Conservation (phyloP, 2,888 invertebrate species). For the Tyria jacobaeae region DNA sequence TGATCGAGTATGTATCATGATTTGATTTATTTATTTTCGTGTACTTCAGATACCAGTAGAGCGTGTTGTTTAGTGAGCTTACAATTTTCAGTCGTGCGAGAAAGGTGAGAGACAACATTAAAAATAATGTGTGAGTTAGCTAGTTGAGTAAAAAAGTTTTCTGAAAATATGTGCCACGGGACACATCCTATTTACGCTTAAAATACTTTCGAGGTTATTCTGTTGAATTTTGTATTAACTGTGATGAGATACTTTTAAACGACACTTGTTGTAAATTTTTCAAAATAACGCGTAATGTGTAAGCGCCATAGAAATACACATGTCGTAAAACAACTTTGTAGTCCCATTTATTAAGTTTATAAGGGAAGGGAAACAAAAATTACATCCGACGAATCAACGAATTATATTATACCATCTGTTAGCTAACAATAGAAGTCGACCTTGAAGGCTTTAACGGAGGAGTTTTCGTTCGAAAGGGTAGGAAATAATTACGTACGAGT, state of each 20-base stretch:
- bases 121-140: conserved; percentile 45
- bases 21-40: conserved; percentile 41
- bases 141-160: conserved; percentile 47
- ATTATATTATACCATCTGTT: conserved; percentile 74
- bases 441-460: conserved; percentile 82
- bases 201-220: conserved; percentile 48
- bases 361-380: conserved; percentile 57
- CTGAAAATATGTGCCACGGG: conserved; percentile 49
- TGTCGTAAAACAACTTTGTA: conserved; percentile 32
- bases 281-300: neutral
- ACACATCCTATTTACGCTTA: conserved; percentile 53
- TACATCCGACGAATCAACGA: conserved; percentile 62
- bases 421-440: conserved; percentile 81
- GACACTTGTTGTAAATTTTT: conserved; percentile 22
- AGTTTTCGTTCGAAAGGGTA: conserved; percentile 82
- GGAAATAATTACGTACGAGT: conserved; percentile 85
- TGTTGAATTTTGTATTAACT: conserved; percentile 41
- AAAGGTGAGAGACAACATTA: conserved; percentile 39
- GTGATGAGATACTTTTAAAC: conserved; percentile 26
- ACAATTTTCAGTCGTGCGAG: conserved; percentile 29
- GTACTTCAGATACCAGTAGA: conserved; percentile 29
- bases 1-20: conserved; percentile 34
- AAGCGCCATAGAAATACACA: conserved; percentile 9
- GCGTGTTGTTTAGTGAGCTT: conserved; percentile 19
- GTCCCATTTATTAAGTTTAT: conserved; percentile 45